Evolutionary conservation across 2,797 vertebrate genomes (phyloP).

Genomic region (Eurystomus glaucurus): DNA sequence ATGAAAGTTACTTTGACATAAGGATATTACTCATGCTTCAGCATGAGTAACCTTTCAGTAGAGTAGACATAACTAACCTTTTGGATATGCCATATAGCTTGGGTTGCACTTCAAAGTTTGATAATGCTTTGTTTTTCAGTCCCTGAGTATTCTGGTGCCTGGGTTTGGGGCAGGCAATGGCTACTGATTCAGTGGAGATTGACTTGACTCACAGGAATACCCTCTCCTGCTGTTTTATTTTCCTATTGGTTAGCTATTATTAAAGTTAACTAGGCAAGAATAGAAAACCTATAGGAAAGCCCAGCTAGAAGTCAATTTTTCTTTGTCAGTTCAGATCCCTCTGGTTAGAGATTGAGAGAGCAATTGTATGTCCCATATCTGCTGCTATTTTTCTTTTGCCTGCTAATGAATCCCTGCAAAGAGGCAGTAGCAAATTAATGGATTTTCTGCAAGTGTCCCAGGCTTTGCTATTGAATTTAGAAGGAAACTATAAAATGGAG

Average conservation of each 20-base stretch:
- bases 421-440: conserved; percentile 57
- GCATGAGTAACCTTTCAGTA: too few relatives aligned
- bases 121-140: not conserved
- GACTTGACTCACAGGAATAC: conserved; percentile 7
- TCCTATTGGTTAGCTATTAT: conserved; percentile 49
- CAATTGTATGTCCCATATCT: conserved; percentile 23
- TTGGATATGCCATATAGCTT: not conserved
- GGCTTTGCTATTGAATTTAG: not conserved
- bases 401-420: conserved; percentile 64
- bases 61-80: not conserved
- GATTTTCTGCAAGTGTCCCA: conserved; percentile 38
- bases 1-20: conserved; percentile 6
- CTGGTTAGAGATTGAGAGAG: conserved; percentile 27
- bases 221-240: conserved; percentile 47
- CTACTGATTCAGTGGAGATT: not conserved
- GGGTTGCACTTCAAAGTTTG: not conserved
- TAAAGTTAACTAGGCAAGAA: conserved; percentile 61
- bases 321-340: conserved; percentile 60
- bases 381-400: conserved; percentile 57
- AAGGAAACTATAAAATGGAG: not conserved
- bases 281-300: conserved; percentile 49
- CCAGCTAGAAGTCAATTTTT: conserved; percentile 9
- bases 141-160: not conserved
- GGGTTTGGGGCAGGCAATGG: not conserved
- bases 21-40: not conserved